Conservation (phyloP, 2,888 invertebrate species). For the Lacanobia wlatinum region DNA sequence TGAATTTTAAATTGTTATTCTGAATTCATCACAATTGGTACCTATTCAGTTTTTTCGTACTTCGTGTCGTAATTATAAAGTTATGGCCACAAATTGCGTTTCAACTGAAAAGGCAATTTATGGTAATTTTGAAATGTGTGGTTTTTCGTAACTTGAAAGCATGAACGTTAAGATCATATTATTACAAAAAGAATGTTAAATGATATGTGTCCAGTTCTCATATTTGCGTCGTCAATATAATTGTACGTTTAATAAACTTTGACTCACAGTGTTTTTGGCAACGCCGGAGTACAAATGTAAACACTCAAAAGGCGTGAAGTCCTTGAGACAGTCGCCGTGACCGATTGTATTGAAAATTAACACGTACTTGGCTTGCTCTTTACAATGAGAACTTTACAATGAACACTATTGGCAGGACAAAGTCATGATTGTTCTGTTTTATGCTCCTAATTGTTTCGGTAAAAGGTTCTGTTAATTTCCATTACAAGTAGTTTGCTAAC, state of each 20-base stretch:
- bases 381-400: constrained; percentile 72
- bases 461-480: constrained; percentile 38
- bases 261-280: constrained; percentile 75
- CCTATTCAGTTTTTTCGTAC: background rate
- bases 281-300: constrained; percentile 76
- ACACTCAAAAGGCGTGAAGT: constrained; percentile 82
- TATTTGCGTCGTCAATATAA: constrained; percentile 34
- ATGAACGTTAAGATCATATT: background rate
- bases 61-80: background rate
- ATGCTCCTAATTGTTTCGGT: constrained; percentile 35
- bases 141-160: background rate
- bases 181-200: constrained; percentile 7
- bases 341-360: constrained; percentile 82
- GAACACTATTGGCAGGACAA: constrained; percentile 45
- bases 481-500: constrained; percentile 10
- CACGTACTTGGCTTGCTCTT: constrained; percentile 73
- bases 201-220: constrained; percentile 9
- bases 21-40: background rate
- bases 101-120: constrained; percentile 1
- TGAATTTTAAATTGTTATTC: background rate
- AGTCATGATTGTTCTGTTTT: constrained; percentile 48
- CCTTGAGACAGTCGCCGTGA: constrained; percentile 79
- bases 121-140: background rate
- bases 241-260: constrained; percentile 55
- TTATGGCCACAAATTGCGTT: background rate